Conservation (phyloP, 2,113 vertebrate species). For the Indri indri region DNA sequence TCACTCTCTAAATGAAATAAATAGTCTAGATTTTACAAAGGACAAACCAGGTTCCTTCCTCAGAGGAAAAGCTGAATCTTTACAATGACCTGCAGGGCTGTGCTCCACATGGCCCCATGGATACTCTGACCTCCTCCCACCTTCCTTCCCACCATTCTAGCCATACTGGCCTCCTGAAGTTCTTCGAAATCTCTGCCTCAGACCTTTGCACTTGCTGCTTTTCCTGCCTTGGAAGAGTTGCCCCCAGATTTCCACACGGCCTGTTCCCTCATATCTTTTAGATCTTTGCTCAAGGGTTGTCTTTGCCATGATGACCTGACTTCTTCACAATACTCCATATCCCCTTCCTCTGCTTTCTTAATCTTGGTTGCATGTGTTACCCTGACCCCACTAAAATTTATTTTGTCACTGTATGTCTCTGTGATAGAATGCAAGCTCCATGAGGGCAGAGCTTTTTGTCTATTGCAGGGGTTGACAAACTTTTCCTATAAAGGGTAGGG, state of each 20-base stretch:
- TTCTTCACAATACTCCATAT: not conserved
- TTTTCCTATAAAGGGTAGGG: not conserved
- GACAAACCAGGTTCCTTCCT: not conserved
- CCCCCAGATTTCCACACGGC: not conserved
- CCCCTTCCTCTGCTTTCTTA: not conserved
- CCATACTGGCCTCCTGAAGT: not conserved
- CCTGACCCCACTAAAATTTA: not conserved
- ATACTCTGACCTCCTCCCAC: not conserved
- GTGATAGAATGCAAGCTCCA: not conserved
- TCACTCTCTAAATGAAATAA: not conserved
- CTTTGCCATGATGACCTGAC: not conserved
- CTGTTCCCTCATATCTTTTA: not conserved
- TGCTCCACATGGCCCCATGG: too few relatives aligned
- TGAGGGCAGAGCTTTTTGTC: not conserved
- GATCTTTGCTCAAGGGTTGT: not conserved
- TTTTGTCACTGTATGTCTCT: not conserved
- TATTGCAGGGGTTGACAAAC: not conserved
- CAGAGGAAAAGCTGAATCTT: not conserved
- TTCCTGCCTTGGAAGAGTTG: not conserved
- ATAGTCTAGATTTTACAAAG: not conserved
- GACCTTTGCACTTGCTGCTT: not conserved
- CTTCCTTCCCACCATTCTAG: not conserved
- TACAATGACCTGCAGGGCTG: accelerated
- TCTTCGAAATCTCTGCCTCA: not conserved
- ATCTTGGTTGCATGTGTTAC: not conserved